Base-by-base conservation (phyloP, 2,888 invertebrate genomes). In the Halictus quadricinctus region DNA sequence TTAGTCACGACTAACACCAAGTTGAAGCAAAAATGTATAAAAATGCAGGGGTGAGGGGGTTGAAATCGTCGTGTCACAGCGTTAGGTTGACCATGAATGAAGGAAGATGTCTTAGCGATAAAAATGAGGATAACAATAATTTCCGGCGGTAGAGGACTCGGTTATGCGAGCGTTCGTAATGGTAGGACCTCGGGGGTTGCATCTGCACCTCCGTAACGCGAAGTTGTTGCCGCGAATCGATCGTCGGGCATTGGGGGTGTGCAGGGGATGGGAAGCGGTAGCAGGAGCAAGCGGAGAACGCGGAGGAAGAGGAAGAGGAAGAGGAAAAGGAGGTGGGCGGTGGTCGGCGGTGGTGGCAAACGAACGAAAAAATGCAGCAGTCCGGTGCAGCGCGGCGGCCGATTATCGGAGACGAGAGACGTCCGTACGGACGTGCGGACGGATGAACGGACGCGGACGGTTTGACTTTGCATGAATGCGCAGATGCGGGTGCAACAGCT, bases 401-500 rank as follows among this genome's bases (percentile, higher is more conserved):
- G 93, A 93, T 93, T 93, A 93, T 93, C 92, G 92, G 93, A 91
- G 91, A 93, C 91, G 91, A 88, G 90, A 92, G 90, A 89, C 87
- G 87, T 64, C 64, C 64, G 64, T 87, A 89, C 90, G 92, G 89
- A 89, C 87, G 89, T 84, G 77, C 86, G 88, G 88, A 90, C 87
- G 89, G 91, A 92, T 92, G 92, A 91, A 91, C 87, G 87, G 85
- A 87, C 89, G 92, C 87, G 87, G 85, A 88, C 89, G 92, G 88
- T 91, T 94, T 92, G 94, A 94, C 93, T 94, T 94, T 94, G 94
- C 94, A 94, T 94, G 94, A 94, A 93, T 94, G 94, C 94, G 94
- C 94, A 94, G 94, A 94, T 94, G 94, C 94, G 94, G 94, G 94
- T 94, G 94, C 94, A 94, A 94, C 94, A 94, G 94, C 94, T 94